Percentiles rank a stretch among this genome's conserved stretches.
phyloP scores from a whole-genome alignment of 2,888 invertebrate genomes.

The Hermaeophaga mercurialis region DNA sequence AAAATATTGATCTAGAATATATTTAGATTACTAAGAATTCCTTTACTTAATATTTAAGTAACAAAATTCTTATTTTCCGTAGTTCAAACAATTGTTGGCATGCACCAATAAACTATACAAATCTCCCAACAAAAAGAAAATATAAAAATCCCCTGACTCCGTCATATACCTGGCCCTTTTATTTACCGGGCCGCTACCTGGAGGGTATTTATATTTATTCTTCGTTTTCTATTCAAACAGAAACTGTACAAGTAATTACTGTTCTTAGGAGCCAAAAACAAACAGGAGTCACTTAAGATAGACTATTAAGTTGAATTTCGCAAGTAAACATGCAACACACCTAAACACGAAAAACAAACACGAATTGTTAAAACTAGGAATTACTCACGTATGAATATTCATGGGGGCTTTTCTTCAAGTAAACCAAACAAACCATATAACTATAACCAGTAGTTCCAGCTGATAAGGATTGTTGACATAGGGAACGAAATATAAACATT shows the following conservation, averaged over 20 bases:
- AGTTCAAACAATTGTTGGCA: no score
- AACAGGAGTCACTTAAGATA: constrained; percentile 21
- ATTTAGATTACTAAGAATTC: no score
- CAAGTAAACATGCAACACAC: constrained; percentile 13
- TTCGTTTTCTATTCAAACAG: constrained; percentile 19
- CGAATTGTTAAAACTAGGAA: constrained; percentile 6
- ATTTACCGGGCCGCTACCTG: constrained; percentile 1
- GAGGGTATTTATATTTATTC: constrained; percentile 8
- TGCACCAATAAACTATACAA: no score
- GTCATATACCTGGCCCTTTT: constrained; percentile 5
- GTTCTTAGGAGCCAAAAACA: constrained; percentile 24
- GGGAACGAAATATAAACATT: no score
- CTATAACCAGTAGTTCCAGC: neutral
- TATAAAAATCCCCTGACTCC: neutral
- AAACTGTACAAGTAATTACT: constrained; percentile 24
- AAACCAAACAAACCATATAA: constrained; percentile 8
- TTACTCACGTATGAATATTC: constrained; percentile 8
- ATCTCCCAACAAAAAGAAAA: no score
- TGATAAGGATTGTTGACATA: neutral
- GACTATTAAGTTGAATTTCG: constrained; percentile 14
- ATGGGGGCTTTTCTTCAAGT: neutral
- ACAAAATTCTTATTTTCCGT: no score
- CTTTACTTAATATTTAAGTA: no score
- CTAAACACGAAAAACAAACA: constrained; percentile 12
- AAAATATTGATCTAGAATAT: no score